Evolutionary conservation across 2,797 vertebrate species (phyloP), one percentile per base, ranked within the genome.

Genomic region (Pyrocephalus nanus): DNA sequence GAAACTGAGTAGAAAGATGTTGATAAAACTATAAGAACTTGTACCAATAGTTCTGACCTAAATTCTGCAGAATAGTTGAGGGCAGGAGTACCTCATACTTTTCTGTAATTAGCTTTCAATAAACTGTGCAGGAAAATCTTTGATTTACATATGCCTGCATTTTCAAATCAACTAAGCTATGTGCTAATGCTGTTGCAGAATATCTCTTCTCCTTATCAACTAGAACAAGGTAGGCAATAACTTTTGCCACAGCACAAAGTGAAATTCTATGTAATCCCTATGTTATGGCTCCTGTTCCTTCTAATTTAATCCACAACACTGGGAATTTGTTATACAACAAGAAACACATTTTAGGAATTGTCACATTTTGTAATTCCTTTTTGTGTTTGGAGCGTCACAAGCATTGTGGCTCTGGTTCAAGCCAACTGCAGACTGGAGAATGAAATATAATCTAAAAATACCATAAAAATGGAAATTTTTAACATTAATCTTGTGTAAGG

Each of bases 321-420:
- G 55, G 51, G 72, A 92, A 87, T 92, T 96, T 96, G 91, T 94
- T 94, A 73, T 78, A 96, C 72, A 96, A 96, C 72, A 96, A 92
- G 91, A 84, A 95, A 91, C 82, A 94, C 87, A 95, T 93, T 95
- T 96, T 73, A 96, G 75, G 88, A 96, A 88, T 94, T 95, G 90
- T 93, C 93, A 96, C 92, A 95, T 97, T 96, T 95, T 90, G 62
- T 78, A 84, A 93, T 96, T 94, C 58, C 29, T 91, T 95, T 92
- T 95, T 92, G 54, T 96, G 82, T 92, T 91, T 93, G 72, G 65
- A 94, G 71, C 6, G 0, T 90, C 61, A 86, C 88, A 90, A 78
- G 66, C 58, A 69, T 80, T 87, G 89, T 94, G 92, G 94, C 86
- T 93, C 81, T 2, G 57, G 70, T 96, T 97, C 95, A 97, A 96